Conservation (phyloP, 2,888 invertebrate genomes). For the Doris montereyensis region DNA sequence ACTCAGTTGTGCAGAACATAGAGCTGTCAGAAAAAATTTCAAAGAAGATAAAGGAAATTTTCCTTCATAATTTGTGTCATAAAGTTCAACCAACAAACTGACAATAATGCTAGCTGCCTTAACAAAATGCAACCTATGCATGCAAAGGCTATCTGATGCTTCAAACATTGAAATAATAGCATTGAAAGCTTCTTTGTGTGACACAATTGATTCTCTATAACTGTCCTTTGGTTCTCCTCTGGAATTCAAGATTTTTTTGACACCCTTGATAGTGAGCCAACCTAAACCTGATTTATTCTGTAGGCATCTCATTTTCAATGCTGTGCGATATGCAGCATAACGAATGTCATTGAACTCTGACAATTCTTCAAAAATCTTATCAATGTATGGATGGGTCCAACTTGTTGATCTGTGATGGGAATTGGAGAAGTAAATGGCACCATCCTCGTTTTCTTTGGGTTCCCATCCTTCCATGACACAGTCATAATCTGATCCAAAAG, state of each 20-base stretch:
- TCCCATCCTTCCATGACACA: constrained; percentile 58
- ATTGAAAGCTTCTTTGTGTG: constrained; percentile 11
- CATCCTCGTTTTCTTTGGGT: constrained; percentile 61
- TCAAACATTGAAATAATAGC: constrained; percentile 9
- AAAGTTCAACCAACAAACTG: constrained; percentile 66
- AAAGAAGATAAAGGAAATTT: constrained; percentile 80
- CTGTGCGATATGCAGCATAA: constrained; percentile 84
- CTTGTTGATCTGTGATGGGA: constrained; percentile 54
- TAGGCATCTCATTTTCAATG: constrained; percentile 80
- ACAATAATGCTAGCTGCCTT: constrained; percentile 57
- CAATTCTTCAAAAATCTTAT: constrained; percentile 62
- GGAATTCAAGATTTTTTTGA: neutral
- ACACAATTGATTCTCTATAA: neutral
- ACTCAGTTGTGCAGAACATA: constrained; percentile 79
- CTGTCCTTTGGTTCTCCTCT: neutral
- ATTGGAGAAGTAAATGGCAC: constrained; percentile 60
- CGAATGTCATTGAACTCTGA: constrained; percentile 75
- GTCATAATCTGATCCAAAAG: neutral
- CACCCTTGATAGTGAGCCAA: constrained; percentile 20
- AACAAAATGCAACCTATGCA: neutral
- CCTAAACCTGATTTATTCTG: constrained; percentile 78
- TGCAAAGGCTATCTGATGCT: neutral
- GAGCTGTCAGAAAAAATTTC: constrained; percentile 80
- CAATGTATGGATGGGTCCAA: constrained; percentile 67
- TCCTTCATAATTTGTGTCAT: constrained; percentile 75